Conservation (phyloP, 2,797 vertebrate genomes). For the Selene dorsalis region DNA sequence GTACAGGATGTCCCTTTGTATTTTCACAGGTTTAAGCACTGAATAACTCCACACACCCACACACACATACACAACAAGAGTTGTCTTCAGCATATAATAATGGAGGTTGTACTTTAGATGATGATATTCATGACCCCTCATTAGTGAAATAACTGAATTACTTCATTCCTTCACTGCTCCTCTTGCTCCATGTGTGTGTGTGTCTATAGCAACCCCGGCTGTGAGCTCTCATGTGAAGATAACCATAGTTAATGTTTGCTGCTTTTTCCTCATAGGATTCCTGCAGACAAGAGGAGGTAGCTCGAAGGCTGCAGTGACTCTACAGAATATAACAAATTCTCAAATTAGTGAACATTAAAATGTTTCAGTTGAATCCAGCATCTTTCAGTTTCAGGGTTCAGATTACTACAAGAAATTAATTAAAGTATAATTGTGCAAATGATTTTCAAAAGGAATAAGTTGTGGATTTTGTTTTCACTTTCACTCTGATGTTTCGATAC, state of each 20-base stretch:
- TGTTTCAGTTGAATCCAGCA: conserved; percentile 32
- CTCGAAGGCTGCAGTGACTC: conserved; percentile 41
- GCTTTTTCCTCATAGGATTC: conserved; percentile 69
- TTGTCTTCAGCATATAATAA: conserved; percentile 50
- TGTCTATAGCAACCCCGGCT: conserved; percentile 34
- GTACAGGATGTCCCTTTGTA: conserved; percentile 33
- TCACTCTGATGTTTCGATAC: conserved; percentile 28
- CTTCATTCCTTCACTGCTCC: conserved; percentile 49
- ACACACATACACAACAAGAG: conserved; percentile 5
- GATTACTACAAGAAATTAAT: background rate
- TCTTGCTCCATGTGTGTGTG: conserved; percentile 34
- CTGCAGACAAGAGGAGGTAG: conserved; percentile 66
- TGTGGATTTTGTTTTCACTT: conserved; percentile 15
- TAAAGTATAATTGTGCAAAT: background rate
- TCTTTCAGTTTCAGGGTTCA: conserved; percentile 2
- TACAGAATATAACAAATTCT: conserved; percentile 37
- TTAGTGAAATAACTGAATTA: conserved; percentile 49
- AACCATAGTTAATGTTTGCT: conserved; percentile 39
- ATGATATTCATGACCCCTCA: conserved; percentile 42
- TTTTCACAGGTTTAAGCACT: conserved; percentile 46
- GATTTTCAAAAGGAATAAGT: background rate
- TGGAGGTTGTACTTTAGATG: conserved; percentile 33
- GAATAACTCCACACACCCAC: conserved; percentile 6
- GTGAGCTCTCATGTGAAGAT: conserved; percentile 34
- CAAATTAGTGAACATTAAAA: conserved; percentile 85